These are phyloP conservation scores for Ecdyonurus torrentis DNA, from an alignment of 2,888 invertebrate species.

Conservation along the genomic window DNA sequence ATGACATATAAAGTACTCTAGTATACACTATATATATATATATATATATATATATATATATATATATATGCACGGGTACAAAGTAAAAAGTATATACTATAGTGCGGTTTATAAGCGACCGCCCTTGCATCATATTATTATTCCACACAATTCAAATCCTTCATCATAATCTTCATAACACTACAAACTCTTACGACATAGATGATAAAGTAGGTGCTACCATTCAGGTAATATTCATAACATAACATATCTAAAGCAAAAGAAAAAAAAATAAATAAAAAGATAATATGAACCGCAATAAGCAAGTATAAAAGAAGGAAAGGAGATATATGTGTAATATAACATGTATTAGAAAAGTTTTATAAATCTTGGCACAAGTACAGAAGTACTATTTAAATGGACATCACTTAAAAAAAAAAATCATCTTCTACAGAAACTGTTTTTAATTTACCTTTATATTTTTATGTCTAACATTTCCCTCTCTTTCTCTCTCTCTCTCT, in stretches of 20 bases:
- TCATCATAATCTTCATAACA: neutral
- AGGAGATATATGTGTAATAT: too few relatives aligned
- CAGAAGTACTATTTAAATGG: neutral
- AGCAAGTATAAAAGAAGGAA: too few relatives aligned
- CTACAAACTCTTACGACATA: neutral
- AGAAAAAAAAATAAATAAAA: too few relatives aligned
- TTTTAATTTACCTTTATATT: neutral
- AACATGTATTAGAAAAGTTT: neutral
- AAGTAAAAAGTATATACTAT: too few relatives aligned
- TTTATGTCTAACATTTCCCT: neutral
- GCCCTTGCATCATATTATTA: neutral
- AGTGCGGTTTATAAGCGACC: too few relatives aligned
- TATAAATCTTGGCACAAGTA: neutral
- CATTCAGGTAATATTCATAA: neutral
- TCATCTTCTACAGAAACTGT: neutral
- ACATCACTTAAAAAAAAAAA: neutral
- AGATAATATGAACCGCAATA: too few relatives aligned
- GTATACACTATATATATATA: too few relatives aligned
- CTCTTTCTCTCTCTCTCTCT: neutral
- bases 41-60: too few relatives aligned
- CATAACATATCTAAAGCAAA: too few relatives aligned
- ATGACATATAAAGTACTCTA: too few relatives aligned
- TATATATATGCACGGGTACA: too few relatives aligned
- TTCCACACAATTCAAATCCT: neutral
- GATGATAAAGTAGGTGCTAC: neutral